phyloP scores from a whole-genome alignment of 2,888 invertebrate genomes.

The Eupelmus urozonus region DNA sequence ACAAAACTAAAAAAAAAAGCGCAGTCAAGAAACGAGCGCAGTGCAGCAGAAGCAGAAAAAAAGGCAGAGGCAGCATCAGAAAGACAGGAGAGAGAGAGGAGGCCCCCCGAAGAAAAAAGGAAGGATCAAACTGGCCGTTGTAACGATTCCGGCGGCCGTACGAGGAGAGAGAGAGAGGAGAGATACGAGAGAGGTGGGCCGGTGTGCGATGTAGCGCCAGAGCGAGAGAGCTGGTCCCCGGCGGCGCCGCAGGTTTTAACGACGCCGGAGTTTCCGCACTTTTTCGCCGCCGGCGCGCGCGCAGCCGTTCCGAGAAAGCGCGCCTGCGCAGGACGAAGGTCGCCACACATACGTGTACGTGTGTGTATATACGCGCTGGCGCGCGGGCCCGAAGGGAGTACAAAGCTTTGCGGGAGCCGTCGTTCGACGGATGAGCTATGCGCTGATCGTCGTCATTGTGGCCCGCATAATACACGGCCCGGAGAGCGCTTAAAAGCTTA shows the following conservation, averaged over 20 bases:
- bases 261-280: conserved; percentile 24
- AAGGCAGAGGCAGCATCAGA: no score
- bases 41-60: conserved; percentile 1
- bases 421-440: conserved; percentile 37
- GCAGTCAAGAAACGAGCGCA: background rate
- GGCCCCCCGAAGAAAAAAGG: no score
- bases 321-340: conserved; percentile 1
- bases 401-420: conserved; percentile 25
- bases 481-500: conserved; percentile 17
- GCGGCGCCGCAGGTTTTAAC: conserved; percentile 17
- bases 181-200: background rate
- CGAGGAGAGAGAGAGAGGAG: background rate
- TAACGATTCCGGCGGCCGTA: conserved; percentile 6
- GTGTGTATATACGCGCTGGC: background rate
- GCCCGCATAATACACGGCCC: background rate
- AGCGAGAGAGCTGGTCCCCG: background rate
- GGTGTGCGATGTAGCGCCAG: conserved; percentile 8
- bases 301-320: conserved; percentile 15
- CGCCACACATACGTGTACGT: background rate
- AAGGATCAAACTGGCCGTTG: conserved; percentile 59
- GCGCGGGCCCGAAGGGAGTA: background rate
- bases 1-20: no score
- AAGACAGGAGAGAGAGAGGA: no score
- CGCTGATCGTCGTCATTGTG: conserved; percentile 19
- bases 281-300: background rate